Percentiles rank a stretch among this genome's conserved stretches.
These are phyloP conservation scores for Aphyosemion australe DNA, from an alignment of 2,113 vertebrate genomes.

Conservation along the genomic window DNA sequence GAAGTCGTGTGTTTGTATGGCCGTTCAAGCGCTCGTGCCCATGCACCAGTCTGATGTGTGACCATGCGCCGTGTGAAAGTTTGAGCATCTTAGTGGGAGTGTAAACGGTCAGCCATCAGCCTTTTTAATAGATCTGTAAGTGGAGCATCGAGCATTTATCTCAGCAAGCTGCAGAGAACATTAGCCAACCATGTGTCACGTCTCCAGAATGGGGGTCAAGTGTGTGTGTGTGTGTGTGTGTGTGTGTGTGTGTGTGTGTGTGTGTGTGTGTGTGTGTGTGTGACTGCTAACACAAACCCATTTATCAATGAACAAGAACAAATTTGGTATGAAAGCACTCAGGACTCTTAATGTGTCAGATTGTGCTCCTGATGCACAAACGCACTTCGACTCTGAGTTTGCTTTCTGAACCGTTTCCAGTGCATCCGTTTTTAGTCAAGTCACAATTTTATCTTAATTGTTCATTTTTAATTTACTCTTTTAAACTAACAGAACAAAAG, in stretches of 20 bases:
- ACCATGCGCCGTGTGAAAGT: background rate
- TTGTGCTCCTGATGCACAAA: too few species aligned
- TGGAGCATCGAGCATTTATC: slow-evolving; percentile 58
- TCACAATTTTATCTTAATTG: too few species aligned
- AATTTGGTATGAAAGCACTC: slow-evolving; percentile 20
- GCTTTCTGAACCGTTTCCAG: background rate
- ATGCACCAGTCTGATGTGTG: background rate
- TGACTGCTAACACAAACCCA: slow-evolving; percentile 9
- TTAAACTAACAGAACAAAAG: too few species aligned
- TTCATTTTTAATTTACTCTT: too few species aligned
- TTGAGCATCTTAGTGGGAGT: slow-evolving; percentile 13
- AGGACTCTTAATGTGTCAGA: background rate
- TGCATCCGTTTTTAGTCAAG: too few species aligned
- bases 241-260: too few species aligned
- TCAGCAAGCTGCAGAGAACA: slow-evolving; percentile 50
- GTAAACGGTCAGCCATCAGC: slow-evolving; percentile 20
- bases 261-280: slow-evolving; percentile 8
- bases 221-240: too few species aligned
- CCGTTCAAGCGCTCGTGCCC: background rate
- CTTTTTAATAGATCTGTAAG: slow-evolving; percentile 33
- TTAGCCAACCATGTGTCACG: slow-evolving; percentile 58
- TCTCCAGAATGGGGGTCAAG: slow-evolving; percentile 39
- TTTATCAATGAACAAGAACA: slow-evolving; percentile 29
- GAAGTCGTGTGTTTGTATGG: too few species aligned
- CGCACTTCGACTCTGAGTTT: background rate